Percentiles rank a stretch among this genome's conserved stretches.
Conservation (phyloP, 2,113 vertebrate genomes). For the Vicugna pacos region DNA sequence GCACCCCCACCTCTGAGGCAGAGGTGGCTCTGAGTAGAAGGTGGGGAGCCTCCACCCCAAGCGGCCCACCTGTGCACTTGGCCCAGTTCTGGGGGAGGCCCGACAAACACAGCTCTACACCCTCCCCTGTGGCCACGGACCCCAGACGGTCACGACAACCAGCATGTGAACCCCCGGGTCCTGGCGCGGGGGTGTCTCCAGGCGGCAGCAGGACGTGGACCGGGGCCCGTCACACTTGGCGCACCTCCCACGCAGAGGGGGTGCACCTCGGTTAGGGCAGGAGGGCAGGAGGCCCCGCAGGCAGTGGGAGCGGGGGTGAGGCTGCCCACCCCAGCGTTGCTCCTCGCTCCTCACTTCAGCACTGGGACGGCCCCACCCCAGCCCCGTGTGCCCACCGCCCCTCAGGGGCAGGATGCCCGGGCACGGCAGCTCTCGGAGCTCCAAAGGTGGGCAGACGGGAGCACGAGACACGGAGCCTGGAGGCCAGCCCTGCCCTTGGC, state of each 20-base stretch:
- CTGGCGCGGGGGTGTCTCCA: background rate
- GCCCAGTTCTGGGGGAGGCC: background rate
- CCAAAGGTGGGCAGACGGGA: background rate
- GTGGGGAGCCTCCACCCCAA: background rate
- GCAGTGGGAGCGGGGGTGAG: too few relatives aligned
- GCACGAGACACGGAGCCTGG: background rate
- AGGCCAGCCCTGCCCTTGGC: background rate
- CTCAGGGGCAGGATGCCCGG: too few relatives aligned
- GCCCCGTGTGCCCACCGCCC: rapidly evolving
- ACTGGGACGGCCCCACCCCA: background rate
- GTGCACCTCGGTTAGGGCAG: background rate
- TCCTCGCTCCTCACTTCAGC: background rate
- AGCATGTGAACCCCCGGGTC: background rate
- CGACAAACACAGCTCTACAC: rapidly evolving
- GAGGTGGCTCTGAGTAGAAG: too few relatives aligned
- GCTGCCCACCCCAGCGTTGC: background rate
- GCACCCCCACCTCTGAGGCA: background rate
- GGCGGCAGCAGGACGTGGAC: background rate
- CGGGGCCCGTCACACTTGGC: rapidly evolving
- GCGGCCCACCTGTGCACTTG: rapidly evolving
- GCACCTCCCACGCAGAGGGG: background rate
- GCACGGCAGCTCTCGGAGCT: too few relatives aligned
- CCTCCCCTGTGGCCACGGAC: background rate
- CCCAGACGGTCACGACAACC: background rate
- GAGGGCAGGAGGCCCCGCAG: background rate